phyloP scores from a whole-genome alignment of 2,888 invertebrate genomes.

The Dermolepida albohirtum region DNA sequence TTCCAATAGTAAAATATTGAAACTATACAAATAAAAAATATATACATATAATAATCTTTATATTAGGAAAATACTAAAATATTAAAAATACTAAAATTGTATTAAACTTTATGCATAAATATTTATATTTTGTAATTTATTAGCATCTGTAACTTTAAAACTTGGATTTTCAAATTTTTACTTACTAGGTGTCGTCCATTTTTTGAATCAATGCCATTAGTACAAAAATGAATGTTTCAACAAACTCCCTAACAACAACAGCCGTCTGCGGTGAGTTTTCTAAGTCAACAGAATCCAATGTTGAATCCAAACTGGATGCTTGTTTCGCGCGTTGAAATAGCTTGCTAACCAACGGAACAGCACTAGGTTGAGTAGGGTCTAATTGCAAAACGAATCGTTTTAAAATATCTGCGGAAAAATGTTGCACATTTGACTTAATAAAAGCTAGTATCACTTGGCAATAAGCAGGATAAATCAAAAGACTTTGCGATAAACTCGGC shows the following conservation, averaged over 20 bases:
- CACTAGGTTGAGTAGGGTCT: conserved; percentile 72
- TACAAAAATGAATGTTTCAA: conserved; percentile 68
- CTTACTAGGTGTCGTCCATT: conserved; percentile 54
- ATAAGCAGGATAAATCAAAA: conserved; percentile 58
- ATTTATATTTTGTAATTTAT: too few relatives aligned
- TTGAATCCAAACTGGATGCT: conserved; percentile 66
- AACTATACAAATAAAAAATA: conserved; percentile 52
- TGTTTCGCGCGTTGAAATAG: conserved; percentile 56
- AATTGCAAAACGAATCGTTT: conserved; percentile 69
- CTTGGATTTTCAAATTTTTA: background rate
- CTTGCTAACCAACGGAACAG: conserved; percentile 64
- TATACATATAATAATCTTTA: background rate
- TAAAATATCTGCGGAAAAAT: conserved; percentile 58
- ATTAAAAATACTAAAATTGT: too few relatives aligned
- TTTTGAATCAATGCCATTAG: conserved; percentile 65
- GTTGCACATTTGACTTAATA: conserved; percentile 56
- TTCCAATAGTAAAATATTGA: conserved; percentile 58
- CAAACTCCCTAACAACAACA: conserved; percentile 63
- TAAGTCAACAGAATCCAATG: conserved; percentile 66
- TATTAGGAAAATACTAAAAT: too few relatives aligned
- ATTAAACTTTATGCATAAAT: too few relatives aligned
- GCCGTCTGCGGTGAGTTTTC: conserved; percentile 57
- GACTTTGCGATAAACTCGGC: conserved; percentile 61
- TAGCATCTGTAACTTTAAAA: too few relatives aligned
- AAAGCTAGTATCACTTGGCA: conserved; percentile 59